These are phyloP conservation scores for Melitaea athalia DNA, from an alignment of 2,888 invertebrate genomes.

Conservation along the genomic window DNA sequence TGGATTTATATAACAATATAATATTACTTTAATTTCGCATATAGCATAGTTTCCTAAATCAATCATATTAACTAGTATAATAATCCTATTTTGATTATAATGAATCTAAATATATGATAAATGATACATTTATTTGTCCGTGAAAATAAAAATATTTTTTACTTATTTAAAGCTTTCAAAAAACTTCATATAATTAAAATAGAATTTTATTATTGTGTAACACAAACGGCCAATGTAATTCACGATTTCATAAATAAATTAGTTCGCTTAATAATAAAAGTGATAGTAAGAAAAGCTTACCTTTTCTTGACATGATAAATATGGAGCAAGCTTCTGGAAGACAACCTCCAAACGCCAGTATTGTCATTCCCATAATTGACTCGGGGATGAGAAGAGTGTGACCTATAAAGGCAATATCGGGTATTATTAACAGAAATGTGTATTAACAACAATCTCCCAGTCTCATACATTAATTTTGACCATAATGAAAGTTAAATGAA, in stretches of 20 bases:
- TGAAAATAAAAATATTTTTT: neutral
- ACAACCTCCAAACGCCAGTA: conserved; percentile 94
- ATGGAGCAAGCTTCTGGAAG: conserved; percentile 92
- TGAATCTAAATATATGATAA: too few relatives aligned
- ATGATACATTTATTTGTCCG: too few relatives aligned
- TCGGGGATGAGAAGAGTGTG: conserved; percentile 91
- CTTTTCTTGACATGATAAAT: conserved; percentile 92
- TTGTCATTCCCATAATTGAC: conserved; percentile 95
- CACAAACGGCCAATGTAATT: too few relatives aligned
- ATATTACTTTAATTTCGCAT: conserved; percentile 6
- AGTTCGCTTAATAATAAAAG: neutral
- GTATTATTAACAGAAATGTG: too few relatives aligned
- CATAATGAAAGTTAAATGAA: too few relatives aligned
- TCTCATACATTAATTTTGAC: too few relatives aligned
- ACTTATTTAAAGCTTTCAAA: too few relatives aligned
- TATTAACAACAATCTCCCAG: too few relatives aligned
- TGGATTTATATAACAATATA: neutral
- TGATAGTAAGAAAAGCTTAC: conserved; percentile 65
- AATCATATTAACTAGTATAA: too few relatives aligned
- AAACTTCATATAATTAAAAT: too few relatives aligned
- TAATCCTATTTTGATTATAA: too few relatives aligned
- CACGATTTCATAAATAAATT: neutral
- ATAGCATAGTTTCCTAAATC: neutral
- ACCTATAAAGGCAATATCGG: conserved; percentile 66
- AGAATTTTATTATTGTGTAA: neutral